Conservation (phyloP, 2,888 invertebrate genomes). For the Lordiphosa andalusiaca region DNA sequence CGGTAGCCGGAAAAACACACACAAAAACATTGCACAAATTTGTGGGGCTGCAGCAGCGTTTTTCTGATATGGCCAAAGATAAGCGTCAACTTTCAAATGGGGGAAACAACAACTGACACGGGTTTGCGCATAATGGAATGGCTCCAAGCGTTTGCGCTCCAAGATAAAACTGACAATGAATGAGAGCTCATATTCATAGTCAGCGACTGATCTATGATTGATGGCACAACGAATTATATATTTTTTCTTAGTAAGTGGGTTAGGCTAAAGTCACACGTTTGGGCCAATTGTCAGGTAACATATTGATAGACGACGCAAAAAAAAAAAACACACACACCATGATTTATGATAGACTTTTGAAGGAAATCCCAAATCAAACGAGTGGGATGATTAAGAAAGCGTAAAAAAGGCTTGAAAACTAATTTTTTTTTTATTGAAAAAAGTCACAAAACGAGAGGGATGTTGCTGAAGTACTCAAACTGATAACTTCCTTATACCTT, state of each 20-base stretch:
- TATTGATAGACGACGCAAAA: too few species aligned
- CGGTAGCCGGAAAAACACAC: slow-evolving; percentile 19
- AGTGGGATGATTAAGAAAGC: too few species aligned
- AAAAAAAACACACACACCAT: too few species aligned
- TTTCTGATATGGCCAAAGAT: slow-evolving; percentile 20
- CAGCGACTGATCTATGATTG: slow-evolving; percentile 35
- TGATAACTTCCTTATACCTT: too few species aligned
- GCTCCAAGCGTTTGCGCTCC: slow-evolving; percentile 13
- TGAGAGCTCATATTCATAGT: slow-evolving; percentile 27
- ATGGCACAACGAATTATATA: slow-evolving; percentile 13
- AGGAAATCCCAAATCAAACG: too few species aligned
- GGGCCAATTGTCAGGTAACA: too few species aligned
- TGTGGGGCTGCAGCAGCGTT: background rate
- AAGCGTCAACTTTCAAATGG: slow-evolving; percentile 21
- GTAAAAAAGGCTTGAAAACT: too few species aligned
- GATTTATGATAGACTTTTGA: too few species aligned
- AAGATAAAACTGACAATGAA: slow-evolving; percentile 27
- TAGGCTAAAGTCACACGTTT: background rate
- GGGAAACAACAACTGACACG: slow-evolving; percentile 15
- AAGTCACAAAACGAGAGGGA: too few species aligned
- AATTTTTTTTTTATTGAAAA: too few species aligned
- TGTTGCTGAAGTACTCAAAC: too few species aligned
- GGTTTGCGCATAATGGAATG: slow-evolving; percentile 40
- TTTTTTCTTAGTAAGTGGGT: too few species aligned
- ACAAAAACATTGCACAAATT: slow-evolving; percentile 33